Conservation (phyloP, 2,797 vertebrate species). For the Brotula barbata region DNA sequence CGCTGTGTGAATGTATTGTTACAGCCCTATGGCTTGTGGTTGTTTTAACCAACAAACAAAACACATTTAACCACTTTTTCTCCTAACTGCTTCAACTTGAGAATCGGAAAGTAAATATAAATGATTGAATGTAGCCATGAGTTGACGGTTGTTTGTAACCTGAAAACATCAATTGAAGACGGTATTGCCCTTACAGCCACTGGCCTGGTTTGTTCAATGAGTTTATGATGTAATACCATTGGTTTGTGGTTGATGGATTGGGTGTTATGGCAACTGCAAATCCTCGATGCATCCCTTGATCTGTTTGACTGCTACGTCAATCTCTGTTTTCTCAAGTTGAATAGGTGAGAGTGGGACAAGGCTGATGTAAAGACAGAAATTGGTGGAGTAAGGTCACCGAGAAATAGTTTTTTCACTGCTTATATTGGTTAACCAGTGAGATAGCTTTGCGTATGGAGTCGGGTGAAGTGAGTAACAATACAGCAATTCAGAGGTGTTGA, state of each 20-base stretch:
- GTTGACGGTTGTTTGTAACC: conserved; percentile 72
- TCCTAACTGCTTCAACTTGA: too few species aligned
- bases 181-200: conserved; percentile 59
- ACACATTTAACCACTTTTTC: too few species aligned
- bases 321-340: conserved; percentile 45
- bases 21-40: conserved; percentile 4
- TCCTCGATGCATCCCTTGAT: conserved; percentile 58
- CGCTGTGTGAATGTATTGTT: conserved; percentile 10
- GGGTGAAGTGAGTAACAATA: not conserved
- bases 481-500: not conserved
- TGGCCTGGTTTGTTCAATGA: conserved; percentile 49
- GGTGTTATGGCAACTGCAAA: conserved; percentile 57
- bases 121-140: conserved; percentile 67
- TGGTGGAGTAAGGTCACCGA: not conserved
- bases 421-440: conserved; percentile 10
- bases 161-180: conserved; percentile 65
- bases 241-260: conserved; percentile 67
- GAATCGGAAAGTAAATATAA: conserved; percentile 64
- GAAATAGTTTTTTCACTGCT: conserved; percentile 5
- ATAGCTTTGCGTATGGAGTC: not conserved
- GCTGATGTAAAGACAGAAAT: not conserved
- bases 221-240: conserved; percentile 59
- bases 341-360: conserved; percentile 4
- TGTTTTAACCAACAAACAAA: conserved; percentile 6
- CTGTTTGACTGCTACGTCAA: conserved; percentile 57